Conservation (phyloP, 2,797 vertebrate species). For the Melanotaenia parkinsoni region DNA sequence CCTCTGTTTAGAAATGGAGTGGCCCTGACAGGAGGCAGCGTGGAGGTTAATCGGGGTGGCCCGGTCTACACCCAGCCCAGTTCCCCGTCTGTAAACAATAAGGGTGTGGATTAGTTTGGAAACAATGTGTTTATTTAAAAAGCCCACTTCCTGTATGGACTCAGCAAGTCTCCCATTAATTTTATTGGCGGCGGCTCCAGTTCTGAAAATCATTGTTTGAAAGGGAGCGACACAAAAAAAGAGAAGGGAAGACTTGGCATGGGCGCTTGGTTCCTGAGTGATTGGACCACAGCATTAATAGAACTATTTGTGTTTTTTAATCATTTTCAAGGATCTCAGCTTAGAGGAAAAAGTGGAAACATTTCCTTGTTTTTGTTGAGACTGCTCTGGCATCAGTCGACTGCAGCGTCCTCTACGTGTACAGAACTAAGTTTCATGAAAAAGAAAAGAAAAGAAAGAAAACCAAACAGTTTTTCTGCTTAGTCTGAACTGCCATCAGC, state of each 20-base stretch:
- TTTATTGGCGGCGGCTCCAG: slow-evolving; percentile 80
- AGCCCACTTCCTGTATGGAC: slow-evolving; percentile 84
- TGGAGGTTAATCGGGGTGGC: slow-evolving; percentile 67
- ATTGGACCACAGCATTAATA: slow-evolving; percentile 67
- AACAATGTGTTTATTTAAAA: slow-evolving; percentile 91
- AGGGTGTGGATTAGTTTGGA: slow-evolving; percentile 87
- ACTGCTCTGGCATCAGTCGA: slow-evolving; percentile 42
- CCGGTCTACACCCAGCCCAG: slow-evolving; percentile 75
- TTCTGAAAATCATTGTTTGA: slow-evolving; percentile 85
- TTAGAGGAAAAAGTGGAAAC: slow-evolving; percentile 59
- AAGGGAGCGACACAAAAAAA: slow-evolving; percentile 64
- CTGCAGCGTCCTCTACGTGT: slow-evolving; percentile 55
- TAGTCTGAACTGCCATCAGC: slow-evolving; percentile 71
- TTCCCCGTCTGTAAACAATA: slow-evolving; percentile 86
- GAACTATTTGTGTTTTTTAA: slow-evolving; percentile 70
- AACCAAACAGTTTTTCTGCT: slow-evolving; percentile 68
- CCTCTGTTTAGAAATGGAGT: slow-evolving; percentile 64
- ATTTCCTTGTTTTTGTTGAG: slow-evolving; percentile 74
- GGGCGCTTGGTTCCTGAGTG: slow-evolving; percentile 75
- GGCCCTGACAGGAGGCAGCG: slow-evolving; percentile 67
- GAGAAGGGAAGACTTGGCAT: slow-evolving; percentile 50
- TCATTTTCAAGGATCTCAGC: slow-evolving; percentile 65
- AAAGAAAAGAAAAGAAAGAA: slow-evolving; percentile 36
- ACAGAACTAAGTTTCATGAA: slow-evolving; percentile 57
- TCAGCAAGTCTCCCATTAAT: slow-evolving; percentile 85